phyloP scores from a whole-genome alignment of 1,140 invertebrate genomes.

The Apis laboriosa region DNA sequence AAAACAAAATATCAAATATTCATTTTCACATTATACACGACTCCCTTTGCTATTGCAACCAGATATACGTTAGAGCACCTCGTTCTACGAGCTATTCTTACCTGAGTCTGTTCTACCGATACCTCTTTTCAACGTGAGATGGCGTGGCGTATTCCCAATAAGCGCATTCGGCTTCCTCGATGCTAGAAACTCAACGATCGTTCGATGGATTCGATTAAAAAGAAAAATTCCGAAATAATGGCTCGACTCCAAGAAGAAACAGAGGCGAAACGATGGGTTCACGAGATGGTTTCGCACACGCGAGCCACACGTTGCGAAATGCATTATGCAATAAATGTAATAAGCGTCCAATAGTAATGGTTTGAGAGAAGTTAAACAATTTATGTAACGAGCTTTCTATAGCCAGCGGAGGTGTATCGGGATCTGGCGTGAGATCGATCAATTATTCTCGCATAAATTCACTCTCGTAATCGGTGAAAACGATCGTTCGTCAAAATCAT shows the following conservation, averaged over 20 bases:
- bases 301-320: constrained; percentile 47
- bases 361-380: constrained; percentile 60
- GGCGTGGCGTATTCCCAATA: constrained; percentile 20
- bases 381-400: constrained; percentile 64
- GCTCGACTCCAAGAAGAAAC: background rate
- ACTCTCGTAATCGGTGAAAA: background rate
- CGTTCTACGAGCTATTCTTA: constrained; percentile 19
- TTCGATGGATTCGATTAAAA: background rate
- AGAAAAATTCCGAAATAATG: constrained; percentile 12
- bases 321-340: constrained; percentile 54
- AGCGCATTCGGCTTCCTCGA: background rate
- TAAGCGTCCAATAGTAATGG: constrained; percentile 44
- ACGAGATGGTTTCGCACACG: constrained; percentile 12
- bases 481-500: background rate
- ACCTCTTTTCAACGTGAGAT: constrained; percentile 44
- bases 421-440: constrained; percentile 12
- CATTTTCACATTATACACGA: accelerated
- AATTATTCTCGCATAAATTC: constrained; percentile 5
- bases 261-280: background rate
- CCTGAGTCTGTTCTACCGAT: constrained; percentile 16
- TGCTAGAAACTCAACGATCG: background rate
- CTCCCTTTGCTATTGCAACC: constrained; percentile 58
- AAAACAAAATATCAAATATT: background rate
- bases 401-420: constrained; percentile 40
- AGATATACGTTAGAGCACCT: constrained; percentile 45